phyloP scores from a whole-genome alignment of 37 sponge, comb jelly and placozoan species.

The Oopsacas minuta region DNA sequence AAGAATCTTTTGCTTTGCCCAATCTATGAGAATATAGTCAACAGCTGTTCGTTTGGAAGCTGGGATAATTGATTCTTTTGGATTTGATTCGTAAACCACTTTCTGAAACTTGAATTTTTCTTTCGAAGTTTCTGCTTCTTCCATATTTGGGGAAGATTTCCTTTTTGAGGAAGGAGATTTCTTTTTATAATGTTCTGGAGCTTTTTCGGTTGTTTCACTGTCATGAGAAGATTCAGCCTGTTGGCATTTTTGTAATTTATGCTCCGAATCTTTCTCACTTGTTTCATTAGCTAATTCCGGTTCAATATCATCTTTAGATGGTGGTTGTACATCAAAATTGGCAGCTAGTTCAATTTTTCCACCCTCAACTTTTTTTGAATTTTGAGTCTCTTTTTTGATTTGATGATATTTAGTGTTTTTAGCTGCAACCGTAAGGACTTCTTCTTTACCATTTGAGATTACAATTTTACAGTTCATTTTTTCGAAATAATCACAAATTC shows the following conservation, averaged over 20 bases:
- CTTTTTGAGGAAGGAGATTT: neutral
- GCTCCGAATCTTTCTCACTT: neutral
- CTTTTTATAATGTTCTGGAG: neutral
- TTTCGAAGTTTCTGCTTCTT: no score
- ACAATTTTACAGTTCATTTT: neutral
- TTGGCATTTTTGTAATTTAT: neutral
- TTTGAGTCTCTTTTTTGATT: neutral
- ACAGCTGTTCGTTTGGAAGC: neutral
- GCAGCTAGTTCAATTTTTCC: no score
- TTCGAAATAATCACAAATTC: neutral
- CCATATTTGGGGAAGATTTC: neutral
- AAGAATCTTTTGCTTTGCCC: neutral
- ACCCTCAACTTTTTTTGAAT: neutral
- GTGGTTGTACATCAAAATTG: neutral
- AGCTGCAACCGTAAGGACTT: neutral
- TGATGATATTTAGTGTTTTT: neutral
- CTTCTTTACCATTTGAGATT: neutral
- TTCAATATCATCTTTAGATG: neutral
- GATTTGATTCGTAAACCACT: neutral
- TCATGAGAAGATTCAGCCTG: neutral
- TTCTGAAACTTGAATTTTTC: neutral
- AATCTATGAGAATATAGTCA: neutral
- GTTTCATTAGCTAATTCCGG: neutral
- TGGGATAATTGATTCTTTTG: neutral
- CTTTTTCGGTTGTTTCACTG: neutral